phyloP scores from a whole-genome alignment of 1,140 invertebrate species.

The Hyphantria cunea region DNA sequence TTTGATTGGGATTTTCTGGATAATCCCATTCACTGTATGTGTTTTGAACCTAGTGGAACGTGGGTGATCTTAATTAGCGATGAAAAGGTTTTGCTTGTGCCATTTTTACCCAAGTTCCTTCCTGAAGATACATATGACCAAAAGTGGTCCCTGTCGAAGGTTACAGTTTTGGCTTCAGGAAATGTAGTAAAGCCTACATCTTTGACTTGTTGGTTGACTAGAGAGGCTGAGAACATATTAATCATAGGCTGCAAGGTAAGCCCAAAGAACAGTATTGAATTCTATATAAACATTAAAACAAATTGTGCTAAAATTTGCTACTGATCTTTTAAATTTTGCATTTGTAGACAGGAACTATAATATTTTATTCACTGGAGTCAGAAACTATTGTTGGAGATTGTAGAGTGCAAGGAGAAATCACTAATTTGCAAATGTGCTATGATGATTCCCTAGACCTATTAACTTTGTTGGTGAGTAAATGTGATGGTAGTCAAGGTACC shows the following conservation, averaged over 20 bases:
- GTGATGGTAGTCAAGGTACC: not conserved
- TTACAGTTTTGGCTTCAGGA: slow-evolving; percentile 64
- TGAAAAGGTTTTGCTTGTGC: slow-evolving; percentile 67
- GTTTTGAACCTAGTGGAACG: slow-evolving; percentile 76
- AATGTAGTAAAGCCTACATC: slow-evolving; percentile 59
- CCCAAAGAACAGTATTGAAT: slow-evolving; percentile 11
- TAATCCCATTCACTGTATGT: slow-evolving; percentile 73
- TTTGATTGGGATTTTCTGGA: slow-evolving; percentile 74
- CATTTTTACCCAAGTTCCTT: slow-evolving; percentile 67
- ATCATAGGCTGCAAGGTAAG: slow-evolving; percentile 71
- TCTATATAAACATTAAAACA: not conserved
- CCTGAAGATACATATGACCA: slow-evolving; percentile 70
- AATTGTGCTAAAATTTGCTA: not conserved
- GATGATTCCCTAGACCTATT: slow-evolving; percentile 72
- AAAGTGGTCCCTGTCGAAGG: slow-evolving; percentile 71
- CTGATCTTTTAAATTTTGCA: slow-evolving; percentile 4
- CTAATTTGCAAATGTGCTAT: slow-evolving; percentile 73
- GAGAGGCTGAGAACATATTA: slow-evolving; percentile 71
- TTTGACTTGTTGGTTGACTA: slow-evolving; percentile 73
- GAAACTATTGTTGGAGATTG: slow-evolving; percentile 64
- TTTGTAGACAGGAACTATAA: slow-evolving; percentile 60
- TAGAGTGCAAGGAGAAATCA: slow-evolving; percentile 63
- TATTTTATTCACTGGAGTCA: slow-evolving; percentile 69
- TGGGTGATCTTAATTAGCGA: slow-evolving; percentile 72
- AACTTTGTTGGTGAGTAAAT: slow-evolving; percentile 59